phyloP scores from a whole-genome alignment of 2,797 vertebrate species.

The Danio tinwini region DNA sequence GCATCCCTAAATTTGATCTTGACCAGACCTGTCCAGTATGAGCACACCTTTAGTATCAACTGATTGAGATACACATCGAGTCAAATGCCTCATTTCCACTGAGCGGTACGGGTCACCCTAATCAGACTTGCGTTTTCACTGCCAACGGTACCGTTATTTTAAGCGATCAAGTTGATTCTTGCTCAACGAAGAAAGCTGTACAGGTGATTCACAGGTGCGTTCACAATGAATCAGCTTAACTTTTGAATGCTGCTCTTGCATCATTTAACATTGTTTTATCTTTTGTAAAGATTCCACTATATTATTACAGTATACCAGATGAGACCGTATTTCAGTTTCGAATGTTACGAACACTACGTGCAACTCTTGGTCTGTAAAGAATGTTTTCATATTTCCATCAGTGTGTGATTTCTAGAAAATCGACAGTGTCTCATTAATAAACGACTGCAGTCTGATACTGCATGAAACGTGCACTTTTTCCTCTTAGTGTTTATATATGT shows the following conservation, averaged over 20 bases:
- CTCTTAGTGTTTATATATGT: conserved; percentile 8
- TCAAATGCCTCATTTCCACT: no score
- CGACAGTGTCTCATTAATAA: conserved; percentile 29
- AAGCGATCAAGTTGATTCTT: no score
- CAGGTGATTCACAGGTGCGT: no score
- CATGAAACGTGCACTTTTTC: conserved; percentile 10
- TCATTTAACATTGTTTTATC: conserved; percentile 38
- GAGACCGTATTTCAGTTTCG: conserved; percentile 9
- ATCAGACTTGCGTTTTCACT: no score
- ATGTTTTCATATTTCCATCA: conserved; percentile 18
- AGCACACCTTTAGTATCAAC: no score
- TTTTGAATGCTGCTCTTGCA: conserved; percentile 23
- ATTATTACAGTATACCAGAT: conserved; percentile 4
- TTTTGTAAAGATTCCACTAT: conserved; percentile 43
- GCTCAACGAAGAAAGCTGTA: no score
- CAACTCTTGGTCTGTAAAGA: conserved; percentile 2
- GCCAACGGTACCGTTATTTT: no score
- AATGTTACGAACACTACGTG: conserved; percentile 3
- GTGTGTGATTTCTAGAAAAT: conserved; percentile 1
- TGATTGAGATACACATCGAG: no score
- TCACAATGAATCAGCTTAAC: no score
- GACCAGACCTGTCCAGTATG: no score
- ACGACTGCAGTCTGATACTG: neutral
- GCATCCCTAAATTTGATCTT: no score
- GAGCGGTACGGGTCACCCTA: no score